Conservation (phyloP, 2,797 vertebrate genomes). For the Linurgus olivaceus region DNA sequence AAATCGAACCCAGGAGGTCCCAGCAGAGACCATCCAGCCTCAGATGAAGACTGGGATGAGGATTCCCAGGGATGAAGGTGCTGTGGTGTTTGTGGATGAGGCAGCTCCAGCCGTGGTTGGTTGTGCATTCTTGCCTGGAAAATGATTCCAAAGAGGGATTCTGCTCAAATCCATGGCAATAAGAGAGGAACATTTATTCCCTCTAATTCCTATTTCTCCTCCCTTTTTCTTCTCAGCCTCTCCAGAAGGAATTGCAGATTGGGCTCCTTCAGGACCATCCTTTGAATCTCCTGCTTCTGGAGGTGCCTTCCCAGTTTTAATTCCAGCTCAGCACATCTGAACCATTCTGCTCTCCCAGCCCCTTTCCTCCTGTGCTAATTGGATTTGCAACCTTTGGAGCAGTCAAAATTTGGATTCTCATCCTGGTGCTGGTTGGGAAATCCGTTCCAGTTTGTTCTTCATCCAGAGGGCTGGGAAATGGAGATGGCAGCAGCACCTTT, state of each 20-base stretch:
- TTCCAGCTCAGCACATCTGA: neutral
- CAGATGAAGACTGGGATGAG: fast-evolving
- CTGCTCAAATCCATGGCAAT: neutral
- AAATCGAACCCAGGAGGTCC: neutral
- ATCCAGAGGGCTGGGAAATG: constrained; percentile 61
- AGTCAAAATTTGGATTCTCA: constrained; percentile 69
- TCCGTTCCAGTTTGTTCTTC: neutral
- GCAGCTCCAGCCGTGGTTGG: neutral
- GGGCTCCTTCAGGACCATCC: neutral
- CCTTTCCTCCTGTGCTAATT: constrained; percentile 8
- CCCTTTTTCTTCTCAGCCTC: neutral
- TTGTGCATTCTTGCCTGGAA: neutral
- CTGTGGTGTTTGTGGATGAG: fast-evolving
- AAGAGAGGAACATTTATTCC: neutral
- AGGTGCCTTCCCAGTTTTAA: neutral
- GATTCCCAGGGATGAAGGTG: neutral
- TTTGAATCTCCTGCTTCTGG: neutral
- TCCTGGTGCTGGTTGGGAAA: constrained; percentile 3
- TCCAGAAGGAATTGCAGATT: neutral
- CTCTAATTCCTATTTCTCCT: neutral
- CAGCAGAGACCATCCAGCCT: neutral
- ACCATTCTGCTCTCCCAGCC: neutral
- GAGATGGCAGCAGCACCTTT: neutral
- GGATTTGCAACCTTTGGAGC: constrained; percentile 30
- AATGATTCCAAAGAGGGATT: neutral